Evolutionary conservation across 2,888 invertebrate species (phyloP).

Genomic region (Lepidochitona cinerea): DNA sequence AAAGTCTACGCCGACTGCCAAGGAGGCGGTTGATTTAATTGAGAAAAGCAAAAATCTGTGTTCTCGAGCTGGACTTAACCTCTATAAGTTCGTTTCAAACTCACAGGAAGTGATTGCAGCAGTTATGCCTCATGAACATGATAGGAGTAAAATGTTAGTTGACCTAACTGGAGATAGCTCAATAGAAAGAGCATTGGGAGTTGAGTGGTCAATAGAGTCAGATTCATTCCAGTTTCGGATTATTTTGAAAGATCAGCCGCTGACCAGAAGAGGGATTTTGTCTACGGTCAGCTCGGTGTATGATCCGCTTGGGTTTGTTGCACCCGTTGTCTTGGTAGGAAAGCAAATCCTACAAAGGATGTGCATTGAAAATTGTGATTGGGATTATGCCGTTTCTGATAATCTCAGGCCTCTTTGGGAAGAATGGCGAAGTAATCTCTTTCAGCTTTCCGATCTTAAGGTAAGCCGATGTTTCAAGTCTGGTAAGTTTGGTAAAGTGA

Average conservation of each 20-base stretch:
- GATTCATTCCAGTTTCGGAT: no score
- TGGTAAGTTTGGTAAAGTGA: slow-evolving; percentile 13
- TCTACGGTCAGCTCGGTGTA: no score
- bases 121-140: slow-evolving; percentile 26
- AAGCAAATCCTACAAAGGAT: no score
- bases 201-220: slow-evolving; percentile 39
- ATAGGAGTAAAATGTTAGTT: slow-evolving; percentile 3
- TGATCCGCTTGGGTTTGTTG: no score
- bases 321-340: no score
- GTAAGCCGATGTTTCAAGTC: slow-evolving; percentile 18
- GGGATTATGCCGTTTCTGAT: no score
- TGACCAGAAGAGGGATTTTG: no score
- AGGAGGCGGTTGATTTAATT: slow-evolving; percentile 26
- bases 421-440: slow-evolving; percentile 10
- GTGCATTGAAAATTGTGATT: no score
- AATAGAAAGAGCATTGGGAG: slow-evolving; percentile 32
- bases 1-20: slow-evolving; percentile 15
- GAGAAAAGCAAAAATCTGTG: slow-evolving; percentile 23
- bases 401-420: no score
- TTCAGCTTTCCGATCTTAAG: neutral
- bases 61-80: slow-evolving; percentile 23
- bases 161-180: slow-evolving; percentile 14
- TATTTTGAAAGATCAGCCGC: no score
- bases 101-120: slow-evolving; percentile 27
- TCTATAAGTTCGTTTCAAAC: slow-evolving; percentile 42